phyloP scores from a whole-genome alignment of 2,797 vertebrate genomes.

The Brachymystax lenok region DNA sequence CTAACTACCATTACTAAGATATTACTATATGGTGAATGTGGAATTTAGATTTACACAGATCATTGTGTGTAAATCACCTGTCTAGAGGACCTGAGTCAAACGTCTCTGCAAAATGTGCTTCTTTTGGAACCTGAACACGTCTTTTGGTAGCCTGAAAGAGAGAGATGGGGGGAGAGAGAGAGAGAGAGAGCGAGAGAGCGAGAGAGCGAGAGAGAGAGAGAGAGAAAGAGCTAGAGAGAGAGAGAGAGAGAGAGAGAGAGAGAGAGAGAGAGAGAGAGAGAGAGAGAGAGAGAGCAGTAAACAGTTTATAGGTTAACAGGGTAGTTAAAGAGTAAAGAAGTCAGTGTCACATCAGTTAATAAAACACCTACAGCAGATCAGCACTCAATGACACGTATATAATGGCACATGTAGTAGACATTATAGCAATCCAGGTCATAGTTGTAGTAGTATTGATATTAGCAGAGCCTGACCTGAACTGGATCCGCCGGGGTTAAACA shows the following conservation, averaged over 20 bases:
- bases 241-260: neutral
- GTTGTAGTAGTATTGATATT: no score
- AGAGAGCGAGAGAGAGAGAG: neutral
- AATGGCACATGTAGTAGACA: neutral
- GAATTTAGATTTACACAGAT: neutral
- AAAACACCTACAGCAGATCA: neutral
- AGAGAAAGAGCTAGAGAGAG: neutral
- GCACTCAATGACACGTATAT: conserved; percentile 40
- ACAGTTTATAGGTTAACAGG: neutral
- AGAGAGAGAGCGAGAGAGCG: neutral
- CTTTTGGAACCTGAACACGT: conserved; percentile 18
- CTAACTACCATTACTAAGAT: neutral
- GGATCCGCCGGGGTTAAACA: neutral
- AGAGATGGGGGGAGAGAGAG: neutral
- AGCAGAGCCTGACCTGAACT: neutral
- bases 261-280: neutral
- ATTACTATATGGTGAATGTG: neutral
- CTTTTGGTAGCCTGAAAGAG: conserved; percentile 37
- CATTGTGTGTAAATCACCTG: conserved; percentile 24
- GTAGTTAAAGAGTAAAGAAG: neutral
- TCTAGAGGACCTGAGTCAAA: conserved; percentile 50
- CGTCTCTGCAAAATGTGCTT: conserved; percentile 51
- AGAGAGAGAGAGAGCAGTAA: neutral
- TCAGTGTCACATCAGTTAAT: neutral
- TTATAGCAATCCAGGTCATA: no score